Conservation (phyloP, 2,113 vertebrate species). For the Saguinus midas region DNA sequence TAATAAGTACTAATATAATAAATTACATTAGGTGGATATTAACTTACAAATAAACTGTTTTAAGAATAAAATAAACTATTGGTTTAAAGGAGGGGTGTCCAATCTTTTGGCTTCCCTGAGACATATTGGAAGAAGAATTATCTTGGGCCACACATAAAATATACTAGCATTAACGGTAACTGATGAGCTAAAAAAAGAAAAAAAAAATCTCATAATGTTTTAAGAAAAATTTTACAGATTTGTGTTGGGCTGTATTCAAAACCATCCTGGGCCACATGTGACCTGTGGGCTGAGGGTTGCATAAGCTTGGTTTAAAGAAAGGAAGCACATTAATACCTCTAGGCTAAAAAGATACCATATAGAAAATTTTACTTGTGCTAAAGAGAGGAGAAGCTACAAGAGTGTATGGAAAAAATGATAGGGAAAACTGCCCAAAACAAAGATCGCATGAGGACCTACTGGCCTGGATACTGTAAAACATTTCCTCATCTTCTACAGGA, state of each 20-base stretch:
- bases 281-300: no score
- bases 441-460: neutral
- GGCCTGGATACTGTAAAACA: neutral
- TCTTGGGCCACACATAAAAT: no score
- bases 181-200: no score
- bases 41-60: neutral
- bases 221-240: no score
- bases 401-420: neutral
- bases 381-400: neutral
- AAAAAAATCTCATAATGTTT: no score
- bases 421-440: neutral
- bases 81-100: neutral
- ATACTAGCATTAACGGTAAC: no score
- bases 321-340: neutral
- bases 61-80: neutral
- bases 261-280: no score
- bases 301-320: neutral
- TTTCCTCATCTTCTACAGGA: neutral
- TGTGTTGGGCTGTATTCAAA: no score
- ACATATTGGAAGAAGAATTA: no score
- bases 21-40: neutral
- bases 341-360: neutral
- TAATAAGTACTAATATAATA: neutral
- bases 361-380: neutral
- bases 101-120: no score